Evolutionary conservation across 2,113 vertebrate genomes (phyloP).

Genomic region (Eclectus roratus): DNA sequence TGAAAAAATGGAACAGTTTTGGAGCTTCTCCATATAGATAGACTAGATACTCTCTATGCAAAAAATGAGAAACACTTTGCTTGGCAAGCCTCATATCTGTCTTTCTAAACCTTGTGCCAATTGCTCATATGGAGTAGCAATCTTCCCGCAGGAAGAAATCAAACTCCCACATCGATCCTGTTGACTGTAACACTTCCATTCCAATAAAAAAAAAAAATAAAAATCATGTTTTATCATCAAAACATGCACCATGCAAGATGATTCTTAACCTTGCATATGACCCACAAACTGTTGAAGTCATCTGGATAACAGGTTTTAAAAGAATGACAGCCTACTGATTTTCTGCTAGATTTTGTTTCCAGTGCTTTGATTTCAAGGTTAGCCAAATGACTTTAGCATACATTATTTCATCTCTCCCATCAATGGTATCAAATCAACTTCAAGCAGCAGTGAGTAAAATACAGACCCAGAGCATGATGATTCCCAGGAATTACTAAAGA

Average conservation of each 20-base stretch:
- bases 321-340: conserved; percentile 67
- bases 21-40: not conserved
- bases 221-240: conserved; percentile 58
- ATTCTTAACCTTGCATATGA: conserved; percentile 57
- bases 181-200: conserved; percentile 28
- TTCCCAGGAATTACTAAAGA: not conserved
- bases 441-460: not conserved
- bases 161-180: conserved; percentile 5
- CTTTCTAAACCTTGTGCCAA: not conserved
- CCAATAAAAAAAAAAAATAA: conserved; percentile 34
- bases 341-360: conserved; percentile 65
- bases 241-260: conserved; percentile 8
- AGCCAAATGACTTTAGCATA: conserved; percentile 72
- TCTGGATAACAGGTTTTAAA: conserved; percentile 63
- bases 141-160: conserved; percentile 31
- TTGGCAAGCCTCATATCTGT: accelerated
- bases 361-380: conserved; percentile 47
- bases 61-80: not conserved
- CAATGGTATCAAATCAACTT: conserved; percentile 46
- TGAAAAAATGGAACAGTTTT: not conserved
- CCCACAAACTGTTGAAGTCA: conserved; percentile 72
- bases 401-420: conserved; percentile 38
- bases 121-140: not conserved
- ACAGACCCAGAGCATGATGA: not conserved
- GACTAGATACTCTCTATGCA: not conserved